Conservation (phyloP, 2,113 vertebrate species). For the Atlantisia rogersi region DNA sequence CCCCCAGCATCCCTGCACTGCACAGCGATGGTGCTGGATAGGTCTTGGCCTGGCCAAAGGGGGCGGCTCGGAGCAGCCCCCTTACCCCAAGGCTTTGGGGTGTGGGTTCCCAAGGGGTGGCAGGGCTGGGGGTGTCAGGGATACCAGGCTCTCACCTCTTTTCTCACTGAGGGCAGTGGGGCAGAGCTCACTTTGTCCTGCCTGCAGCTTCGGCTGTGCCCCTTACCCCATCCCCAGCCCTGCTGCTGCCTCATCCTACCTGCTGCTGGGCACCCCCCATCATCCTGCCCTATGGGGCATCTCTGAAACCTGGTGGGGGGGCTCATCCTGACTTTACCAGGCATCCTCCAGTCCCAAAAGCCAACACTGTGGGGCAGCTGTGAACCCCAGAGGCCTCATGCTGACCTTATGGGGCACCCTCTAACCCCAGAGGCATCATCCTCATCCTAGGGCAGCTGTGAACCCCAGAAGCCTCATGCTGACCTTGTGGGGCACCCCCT, state of each 20-base stretch:
- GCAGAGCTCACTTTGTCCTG: neutral
- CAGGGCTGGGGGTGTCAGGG: rapidly evolving
- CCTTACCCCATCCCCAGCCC: too few relatives aligned
- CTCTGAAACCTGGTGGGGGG: too few relatives aligned
- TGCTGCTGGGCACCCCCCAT: neutral
- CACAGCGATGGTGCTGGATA: neutral
- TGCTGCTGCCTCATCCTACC: neutral
- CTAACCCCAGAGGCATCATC: rapidly evolving
- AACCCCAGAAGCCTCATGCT: neutral
- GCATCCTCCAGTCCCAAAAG: rapidly evolving
- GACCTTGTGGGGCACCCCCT: rapidly evolving
- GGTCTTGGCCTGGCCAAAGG: rapidly evolving
- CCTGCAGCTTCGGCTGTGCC: neutral
- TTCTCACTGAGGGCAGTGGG: rapidly evolving
- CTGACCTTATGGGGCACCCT: rapidly evolving
- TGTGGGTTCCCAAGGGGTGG: neutral
- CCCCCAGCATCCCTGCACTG: neutral
- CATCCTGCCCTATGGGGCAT: neutral
- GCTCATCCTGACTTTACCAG: neutral
- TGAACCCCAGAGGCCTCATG: neutral
- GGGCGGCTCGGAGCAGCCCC: neutral
- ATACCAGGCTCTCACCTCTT: neutral
- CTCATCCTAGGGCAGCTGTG: neutral
- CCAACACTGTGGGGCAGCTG: neutral
- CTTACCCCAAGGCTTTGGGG: neutral